Evolutionary conservation across 2,888 invertebrate species (phyloP).

Genomic region (Oligia latruncula): DNA sequence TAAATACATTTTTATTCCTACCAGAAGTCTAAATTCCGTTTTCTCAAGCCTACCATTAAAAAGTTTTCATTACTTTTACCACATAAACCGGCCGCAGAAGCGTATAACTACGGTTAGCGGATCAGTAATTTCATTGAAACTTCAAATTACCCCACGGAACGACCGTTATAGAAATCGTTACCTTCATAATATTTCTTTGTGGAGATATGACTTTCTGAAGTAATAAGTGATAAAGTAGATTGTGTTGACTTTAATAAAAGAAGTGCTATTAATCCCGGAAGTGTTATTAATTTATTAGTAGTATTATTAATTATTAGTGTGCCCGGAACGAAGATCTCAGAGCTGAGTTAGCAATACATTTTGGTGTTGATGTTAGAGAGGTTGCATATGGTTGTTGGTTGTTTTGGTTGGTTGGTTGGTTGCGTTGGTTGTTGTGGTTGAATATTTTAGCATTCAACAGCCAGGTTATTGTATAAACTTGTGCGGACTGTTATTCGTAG

Average conservation of each 20-base stretch:
- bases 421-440: too few relatives aligned
- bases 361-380: too few relatives aligned
- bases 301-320: too few relatives aligned
- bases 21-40: background rate
- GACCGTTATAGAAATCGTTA: constrained; percentile 39
- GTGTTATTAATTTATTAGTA: too few relatives aligned
- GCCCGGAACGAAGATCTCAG: too few relatives aligned
- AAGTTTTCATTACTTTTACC: constrained; percentile 41
- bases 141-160: constrained; percentile 39
- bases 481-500: too few relatives aligned
- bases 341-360: too few relatives aligned
- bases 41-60: constrained; percentile 25
- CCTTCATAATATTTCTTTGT: constrained; percentile 46
- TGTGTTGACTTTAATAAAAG: constrained; percentile 49
- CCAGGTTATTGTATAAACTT: too few relatives aligned
- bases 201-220: constrained; percentile 34
- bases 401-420: too few relatives aligned
- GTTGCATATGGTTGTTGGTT: too few relatives aligned
- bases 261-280: constrained; percentile 22
- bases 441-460: too few relatives aligned
- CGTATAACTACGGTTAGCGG: constrained; percentile 19
- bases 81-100: constrained; percentile 5
- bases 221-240: constrained; percentile 27
- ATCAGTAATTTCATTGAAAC: constrained; percentile 49
- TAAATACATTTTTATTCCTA: too few relatives aligned